These are phyloP conservation scores for Colius striatus DNA, from an alignment of 2,113 vertebrate genomes.

Conservation along the genomic window DNA sequence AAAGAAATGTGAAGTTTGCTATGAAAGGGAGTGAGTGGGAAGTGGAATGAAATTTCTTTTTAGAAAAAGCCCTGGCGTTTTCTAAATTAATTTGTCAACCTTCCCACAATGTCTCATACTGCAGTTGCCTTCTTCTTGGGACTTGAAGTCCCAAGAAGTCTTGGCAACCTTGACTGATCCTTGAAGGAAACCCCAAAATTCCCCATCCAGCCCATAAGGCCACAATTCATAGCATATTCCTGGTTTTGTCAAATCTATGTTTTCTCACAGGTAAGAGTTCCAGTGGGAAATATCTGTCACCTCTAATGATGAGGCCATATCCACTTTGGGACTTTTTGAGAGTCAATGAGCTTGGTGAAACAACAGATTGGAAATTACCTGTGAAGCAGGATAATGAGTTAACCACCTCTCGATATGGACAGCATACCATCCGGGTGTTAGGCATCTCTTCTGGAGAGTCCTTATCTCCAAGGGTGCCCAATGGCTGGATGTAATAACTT, in stretches of 20 bases:
- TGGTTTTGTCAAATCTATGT: not conserved
- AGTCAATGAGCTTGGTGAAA: rapidly evolving
- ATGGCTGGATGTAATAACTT: constrained; percentile 86
- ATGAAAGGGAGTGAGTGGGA: not conserved
- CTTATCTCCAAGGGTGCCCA: constrained; percentile 82
- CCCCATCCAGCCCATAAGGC: not conserved
- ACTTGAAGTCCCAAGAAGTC: not conserved
- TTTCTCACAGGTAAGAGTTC: not conserved
- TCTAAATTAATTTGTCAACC: not conserved
- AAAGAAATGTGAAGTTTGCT: not conserved
- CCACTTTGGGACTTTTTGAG: rapidly evolving
- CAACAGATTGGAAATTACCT: constrained; percentile 75
- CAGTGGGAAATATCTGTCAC: not conserved
- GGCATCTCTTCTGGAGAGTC: constrained; percentile 88
- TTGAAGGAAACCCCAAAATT: not conserved
- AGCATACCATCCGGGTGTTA: constrained; percentile 89
- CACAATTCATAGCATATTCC: not conserved
- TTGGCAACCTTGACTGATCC: not conserved
- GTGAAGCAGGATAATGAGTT: constrained; percentile 85
- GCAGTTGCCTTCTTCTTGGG: not conserved
- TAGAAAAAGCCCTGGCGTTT: not conserved
- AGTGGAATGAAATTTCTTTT: not conserved
- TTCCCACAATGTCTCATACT: not conserved
- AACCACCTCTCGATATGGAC: constrained; percentile 93
- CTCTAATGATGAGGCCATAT: not conserved